Conservation (phyloP, 2,888 invertebrate species). For the Meliscaeva auricollis region DNA sequence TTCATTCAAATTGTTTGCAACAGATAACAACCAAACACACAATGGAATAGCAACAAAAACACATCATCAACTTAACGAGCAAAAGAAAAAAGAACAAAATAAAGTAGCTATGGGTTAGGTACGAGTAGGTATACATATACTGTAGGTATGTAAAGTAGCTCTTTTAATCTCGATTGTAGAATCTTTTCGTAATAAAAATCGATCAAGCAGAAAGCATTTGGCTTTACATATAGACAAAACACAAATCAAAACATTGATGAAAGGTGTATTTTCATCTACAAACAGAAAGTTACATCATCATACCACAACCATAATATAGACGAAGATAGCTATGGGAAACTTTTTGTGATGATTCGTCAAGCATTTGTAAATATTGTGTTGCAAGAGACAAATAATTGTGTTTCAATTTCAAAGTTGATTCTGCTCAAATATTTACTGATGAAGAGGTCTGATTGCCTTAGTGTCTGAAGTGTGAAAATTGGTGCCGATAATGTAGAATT, state of each 20-base stretch:
- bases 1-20: constrained; percentile 19
- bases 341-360: background rate
- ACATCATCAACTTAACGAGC: constrained; percentile 13
- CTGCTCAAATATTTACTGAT: too few species aligned
- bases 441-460: too few species aligned
- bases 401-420: too few species aligned
- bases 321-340: background rate
- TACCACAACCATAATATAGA: background rate
- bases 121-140: too few species aligned
- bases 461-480: too few species aligned
- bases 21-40: constrained; percentile 2
- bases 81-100: constrained; percentile 15
- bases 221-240: background rate
- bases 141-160: background rate
- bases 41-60: constrained; percentile 11
- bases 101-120: too few species aligned
- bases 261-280: background rate
- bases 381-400: too few species aligned
- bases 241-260: constrained; percentile 25
- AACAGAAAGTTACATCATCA: constrained; percentile 10
- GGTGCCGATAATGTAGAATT: too few species aligned
- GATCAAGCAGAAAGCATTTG: constrained; percentile 42
- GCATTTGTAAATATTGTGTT: background rate
- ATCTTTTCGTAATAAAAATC: constrained; percentile 57
- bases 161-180: constrained; percentile 45